Conservation (phyloP, 2,888 invertebrate genomes). For the Mactromeris polynyma region DNA sequence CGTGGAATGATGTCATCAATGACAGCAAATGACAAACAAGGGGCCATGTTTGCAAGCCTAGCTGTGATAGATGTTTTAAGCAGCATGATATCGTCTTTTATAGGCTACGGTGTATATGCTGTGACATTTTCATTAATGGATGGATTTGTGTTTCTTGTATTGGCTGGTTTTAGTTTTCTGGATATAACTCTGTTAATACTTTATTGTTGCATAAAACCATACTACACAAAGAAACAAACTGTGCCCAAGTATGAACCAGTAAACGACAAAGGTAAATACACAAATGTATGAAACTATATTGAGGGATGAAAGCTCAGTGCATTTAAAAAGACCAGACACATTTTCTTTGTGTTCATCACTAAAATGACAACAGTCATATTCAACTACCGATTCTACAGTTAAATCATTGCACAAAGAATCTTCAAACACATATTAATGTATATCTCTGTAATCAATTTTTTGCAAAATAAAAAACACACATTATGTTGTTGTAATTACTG, state of each 20-base stretch:
- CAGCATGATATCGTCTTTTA: conserved; percentile 31
- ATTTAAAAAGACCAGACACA: too few species aligned
- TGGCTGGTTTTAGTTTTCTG: conserved; percentile 50
- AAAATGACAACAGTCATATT: too few species aligned
- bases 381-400: too few species aligned
- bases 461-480: too few species aligned
- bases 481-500: too few species aligned
- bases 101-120: conserved; percentile 53
- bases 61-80: conserved; percentile 49
- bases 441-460: too few species aligned
- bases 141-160: conserved; percentile 61
- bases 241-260: neutral
- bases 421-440: too few species aligned
- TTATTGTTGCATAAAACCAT: conserved; percentile 51
- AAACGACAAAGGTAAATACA: neutral
- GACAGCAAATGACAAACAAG: conserved; percentile 56
- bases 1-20: conserved; percentile 63
- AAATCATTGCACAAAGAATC: too few species aligned
- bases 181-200: conserved; percentile 39
- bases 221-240: conserved; percentile 8
- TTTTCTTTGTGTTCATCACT: too few species aligned
- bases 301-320: too few species aligned
- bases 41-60: conserved; percentile 62
- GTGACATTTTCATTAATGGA: conserved; percentile 52
- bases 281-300: neutral